Conservation (phyloP, 2,797 vertebrate genomes). For the Petrocephalus schoutedeni region DNA sequence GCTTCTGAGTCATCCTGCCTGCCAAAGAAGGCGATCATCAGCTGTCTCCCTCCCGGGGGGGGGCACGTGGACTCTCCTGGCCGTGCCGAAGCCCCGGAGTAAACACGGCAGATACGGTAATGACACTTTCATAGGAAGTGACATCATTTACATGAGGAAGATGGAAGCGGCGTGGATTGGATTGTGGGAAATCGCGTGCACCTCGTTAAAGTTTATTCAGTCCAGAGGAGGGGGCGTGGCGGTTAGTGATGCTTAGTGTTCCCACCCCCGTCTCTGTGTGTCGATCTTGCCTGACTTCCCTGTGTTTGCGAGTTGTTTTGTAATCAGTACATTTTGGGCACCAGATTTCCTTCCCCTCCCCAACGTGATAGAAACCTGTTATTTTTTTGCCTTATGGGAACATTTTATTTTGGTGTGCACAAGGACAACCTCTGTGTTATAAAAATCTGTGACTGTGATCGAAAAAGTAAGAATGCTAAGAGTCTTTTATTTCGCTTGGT, state of each 20-base stretch:
- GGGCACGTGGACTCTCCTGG: neutral
- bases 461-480: neutral
- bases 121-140: neutral
- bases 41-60: neutral
- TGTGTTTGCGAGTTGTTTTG: neutral
- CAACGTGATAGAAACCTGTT: neutral
- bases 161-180: neutral
- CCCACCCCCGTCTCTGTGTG: neutral
- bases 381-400: neutral
- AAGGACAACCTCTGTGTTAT: neutral
- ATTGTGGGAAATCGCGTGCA: neutral
- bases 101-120: neutral
- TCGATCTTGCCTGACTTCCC: too few relatives aligned
- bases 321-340: neutral
- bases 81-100: neutral
- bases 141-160: neutral
- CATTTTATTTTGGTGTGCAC: neutral
- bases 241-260: neutral
- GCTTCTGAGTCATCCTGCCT: neutral
- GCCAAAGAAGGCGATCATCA: neutral
- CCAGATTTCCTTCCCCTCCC: neutral
- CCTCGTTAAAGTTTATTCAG: neutral
- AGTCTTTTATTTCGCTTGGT: neutral
- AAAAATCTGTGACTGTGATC: neutral
- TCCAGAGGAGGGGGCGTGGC: too few relatives aligned